phyloP scores from a whole-genome alignment of 2,797 vertebrate genomes.

The Bucorvus abyssinicus region DNA sequence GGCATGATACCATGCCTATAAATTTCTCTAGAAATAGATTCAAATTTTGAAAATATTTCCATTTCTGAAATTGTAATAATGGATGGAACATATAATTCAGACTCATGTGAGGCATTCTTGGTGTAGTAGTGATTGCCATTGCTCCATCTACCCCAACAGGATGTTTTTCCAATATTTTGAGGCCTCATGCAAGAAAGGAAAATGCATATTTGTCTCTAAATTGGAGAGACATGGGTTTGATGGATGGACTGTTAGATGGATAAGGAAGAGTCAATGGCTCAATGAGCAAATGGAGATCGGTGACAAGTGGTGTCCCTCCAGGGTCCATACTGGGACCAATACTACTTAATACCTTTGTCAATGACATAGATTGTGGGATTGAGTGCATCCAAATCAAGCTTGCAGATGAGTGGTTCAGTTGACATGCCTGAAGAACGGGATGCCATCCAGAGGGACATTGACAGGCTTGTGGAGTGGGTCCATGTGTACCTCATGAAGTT shows the following conservation, averaged over 20 bases:
- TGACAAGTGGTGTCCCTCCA: neutral
- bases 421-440: neutral
- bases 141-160: neutral
- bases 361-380: neutral
- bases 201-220: neutral
- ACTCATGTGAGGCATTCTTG: neutral
- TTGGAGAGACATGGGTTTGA: neutral
- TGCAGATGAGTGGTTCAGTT: neutral
- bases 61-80: neutral
- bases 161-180: neutral
- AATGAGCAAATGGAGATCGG: neutral
- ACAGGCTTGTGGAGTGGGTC: too few relatives aligned
- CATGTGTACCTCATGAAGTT: neutral
- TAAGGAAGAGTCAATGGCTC: neutral
- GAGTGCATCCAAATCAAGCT: neutral
- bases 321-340: too few relatives aligned
- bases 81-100: neutral
- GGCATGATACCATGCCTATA: neutral
- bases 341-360: neutral
- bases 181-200: neutral
- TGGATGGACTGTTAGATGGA: neutral
- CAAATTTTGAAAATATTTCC: neutral
- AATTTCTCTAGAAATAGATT: neutral
- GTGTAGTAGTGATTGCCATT: neutral
- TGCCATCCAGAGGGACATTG: neutral